Evolutionary conservation across 2,797 vertebrate genomes (phyloP).

Genomic region (Fratercula arctica): DNA sequence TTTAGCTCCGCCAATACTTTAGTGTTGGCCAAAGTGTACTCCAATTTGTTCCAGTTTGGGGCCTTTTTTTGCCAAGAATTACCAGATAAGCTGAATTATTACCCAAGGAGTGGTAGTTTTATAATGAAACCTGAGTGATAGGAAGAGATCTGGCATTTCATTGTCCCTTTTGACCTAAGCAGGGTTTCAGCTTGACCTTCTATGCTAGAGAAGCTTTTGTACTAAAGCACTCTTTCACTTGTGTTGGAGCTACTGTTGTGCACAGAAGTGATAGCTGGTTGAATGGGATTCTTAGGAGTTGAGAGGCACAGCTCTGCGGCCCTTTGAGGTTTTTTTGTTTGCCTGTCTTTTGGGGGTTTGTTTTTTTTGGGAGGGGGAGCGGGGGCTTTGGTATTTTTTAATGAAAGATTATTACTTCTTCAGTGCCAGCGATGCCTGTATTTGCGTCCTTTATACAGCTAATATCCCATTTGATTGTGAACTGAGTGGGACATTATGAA

Average conservation of each 20-base stretch:
- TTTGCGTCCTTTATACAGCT: not conserved
- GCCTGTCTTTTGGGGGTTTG: not conserved
- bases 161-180: constrained; percentile 11
- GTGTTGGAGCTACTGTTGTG: not conserved
- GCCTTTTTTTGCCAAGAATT: not conserved
- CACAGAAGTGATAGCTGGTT: not conserved
- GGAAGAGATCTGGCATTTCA: constrained; percentile 20
- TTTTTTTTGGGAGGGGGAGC: fast-evolving
- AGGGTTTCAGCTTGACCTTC: constrained; percentile 23
- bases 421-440: not conserved
- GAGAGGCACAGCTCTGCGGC: not conserved
- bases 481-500: not conserved
- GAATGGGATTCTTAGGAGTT: not conserved
- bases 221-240: not conserved
- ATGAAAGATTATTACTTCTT: not conserved
- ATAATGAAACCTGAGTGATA: not conserved
- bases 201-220: constrained; percentile 8
- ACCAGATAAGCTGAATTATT: not conserved
- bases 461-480: not conserved
- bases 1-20: not conserved
- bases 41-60: not conserved
- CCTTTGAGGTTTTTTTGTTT: not conserved
- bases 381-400: not conserved
- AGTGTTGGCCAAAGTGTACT: not conserved
- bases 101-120: not conserved